Conservation (phyloP, 2,888 invertebrate species). For the Amaurobius ferox region DNA sequence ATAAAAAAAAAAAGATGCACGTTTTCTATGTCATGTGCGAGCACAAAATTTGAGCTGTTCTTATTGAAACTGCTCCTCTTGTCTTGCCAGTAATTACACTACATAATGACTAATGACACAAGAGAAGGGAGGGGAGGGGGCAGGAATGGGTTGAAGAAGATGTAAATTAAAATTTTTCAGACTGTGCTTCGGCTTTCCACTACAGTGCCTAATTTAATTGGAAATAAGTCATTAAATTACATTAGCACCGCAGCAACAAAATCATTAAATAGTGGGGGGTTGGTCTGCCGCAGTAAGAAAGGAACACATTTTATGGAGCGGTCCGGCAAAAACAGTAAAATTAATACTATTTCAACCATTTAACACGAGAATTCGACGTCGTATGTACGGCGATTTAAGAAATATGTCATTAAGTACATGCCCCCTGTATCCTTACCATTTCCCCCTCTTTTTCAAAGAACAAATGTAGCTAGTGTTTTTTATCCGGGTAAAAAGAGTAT, state of each 20-base stretch:
- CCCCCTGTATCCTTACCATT: conserved; percentile 33
- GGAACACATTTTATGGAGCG: conserved; percentile 67
- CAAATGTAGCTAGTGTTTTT: conserved; percentile 66
- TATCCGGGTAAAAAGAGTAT: conserved; percentile 52
- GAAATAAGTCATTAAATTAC: conserved; percentile 72
- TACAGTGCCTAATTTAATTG: conserved; percentile 71
- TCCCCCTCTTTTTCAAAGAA: conserved; percentile 31
- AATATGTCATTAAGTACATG: conserved; percentile 66
- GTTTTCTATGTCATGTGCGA: conserved; percentile 34
- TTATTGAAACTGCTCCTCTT: conserved; percentile 48
- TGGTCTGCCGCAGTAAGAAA: conserved; percentile 35
- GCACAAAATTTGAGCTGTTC: conserved; percentile 38
- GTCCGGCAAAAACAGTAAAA: conserved; percentile 65
- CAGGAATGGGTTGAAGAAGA: conserved; percentile 21
- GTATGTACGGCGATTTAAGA: conserved; percentile 56
- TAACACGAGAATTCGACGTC: conserved; percentile 62
- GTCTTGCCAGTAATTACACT: conserved; percentile 56
- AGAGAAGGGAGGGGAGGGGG: conserved; percentile 26
- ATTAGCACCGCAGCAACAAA: conserved; percentile 71
- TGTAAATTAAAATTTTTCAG: conserved; percentile 70
- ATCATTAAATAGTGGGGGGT: conserved; percentile 70
- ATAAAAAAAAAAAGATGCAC: conserved; percentile 35
- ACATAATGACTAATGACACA: conserved; percentile 67
- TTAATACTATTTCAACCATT: conserved; percentile 68
- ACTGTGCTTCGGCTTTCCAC: conserved; percentile 64